Percentiles rank a stretch among this genome's conserved stretches.
Conservation (phyloP, 1,140 invertebrate species). For the Heliconius himera region DNA sequence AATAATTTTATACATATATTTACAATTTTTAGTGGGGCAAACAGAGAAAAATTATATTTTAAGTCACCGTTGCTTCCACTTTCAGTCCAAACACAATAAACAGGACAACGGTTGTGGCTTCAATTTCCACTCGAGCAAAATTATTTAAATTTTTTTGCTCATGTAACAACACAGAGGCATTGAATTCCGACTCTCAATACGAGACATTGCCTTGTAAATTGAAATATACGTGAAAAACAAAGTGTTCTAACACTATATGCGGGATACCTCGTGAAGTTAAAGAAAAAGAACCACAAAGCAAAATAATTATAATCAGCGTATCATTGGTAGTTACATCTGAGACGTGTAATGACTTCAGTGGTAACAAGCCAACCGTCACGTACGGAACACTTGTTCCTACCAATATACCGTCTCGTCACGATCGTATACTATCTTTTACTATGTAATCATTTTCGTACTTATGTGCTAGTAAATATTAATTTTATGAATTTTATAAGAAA, state of each 20-base stretch:
- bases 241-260: neutral
- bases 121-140: too few relatives aligned
- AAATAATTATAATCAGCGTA: neutral
- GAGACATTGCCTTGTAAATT: too few relatives aligned
- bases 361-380: conserved; percentile 41
- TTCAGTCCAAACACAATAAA: too few relatives aligned
- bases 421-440: conserved; percentile 54
- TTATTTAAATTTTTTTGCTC: too few relatives aligned
- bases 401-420: conserved; percentile 57
- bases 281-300: neutral
- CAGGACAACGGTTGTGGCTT: too few relatives aligned
- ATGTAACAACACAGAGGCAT: too few relatives aligned
- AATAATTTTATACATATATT: too few relatives aligned
- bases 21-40: too few relatives aligned
- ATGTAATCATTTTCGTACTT: neutral
- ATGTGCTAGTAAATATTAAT: neutral
- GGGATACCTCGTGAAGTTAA: neutral
- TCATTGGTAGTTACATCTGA: conserved; percentile 42
- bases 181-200: too few relatives aligned
- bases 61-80: too few relatives aligned
- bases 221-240: too few relatives aligned
- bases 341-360: conserved; percentile 44
- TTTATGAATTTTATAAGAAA: neutral
- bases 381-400: conserved; percentile 46
- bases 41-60: too few relatives aligned